A percentile compares a stretch with the other conserved stretches of the same genome.
Conservation (phyloP, 1,140 invertebrate species). For the Neodiprion virginianus region DNA sequence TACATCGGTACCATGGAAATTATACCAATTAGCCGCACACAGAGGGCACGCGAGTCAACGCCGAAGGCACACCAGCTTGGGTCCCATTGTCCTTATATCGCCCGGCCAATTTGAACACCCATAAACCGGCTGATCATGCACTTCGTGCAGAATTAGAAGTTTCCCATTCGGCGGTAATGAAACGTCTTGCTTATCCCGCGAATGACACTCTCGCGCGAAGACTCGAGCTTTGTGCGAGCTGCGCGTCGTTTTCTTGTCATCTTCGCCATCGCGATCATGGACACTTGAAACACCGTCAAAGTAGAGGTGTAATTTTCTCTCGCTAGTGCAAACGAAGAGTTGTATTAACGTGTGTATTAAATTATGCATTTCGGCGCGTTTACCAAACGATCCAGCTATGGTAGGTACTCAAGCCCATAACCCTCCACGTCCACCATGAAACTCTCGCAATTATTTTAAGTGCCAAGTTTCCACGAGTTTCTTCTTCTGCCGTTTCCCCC, state of each 20-base stretch:
- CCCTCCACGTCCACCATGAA: neutral
- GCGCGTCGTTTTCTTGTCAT: constrained; percentile 30
- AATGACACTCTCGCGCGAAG: neutral
- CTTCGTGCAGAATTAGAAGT: constrained; percentile 5
- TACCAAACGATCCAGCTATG: no score
- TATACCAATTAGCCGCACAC: constrained; percentile 43
- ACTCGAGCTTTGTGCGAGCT: constrained; percentile 50
- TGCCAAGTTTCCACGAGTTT: neutral
- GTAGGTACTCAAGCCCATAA: no score
- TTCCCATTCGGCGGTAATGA: neutral
- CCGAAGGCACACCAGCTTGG: neutral
- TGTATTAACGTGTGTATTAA: neutral
- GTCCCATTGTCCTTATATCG: constrained; percentile 4
- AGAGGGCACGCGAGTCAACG: constrained; percentile 9
- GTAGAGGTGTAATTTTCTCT: no score
- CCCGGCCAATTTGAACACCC: neutral
- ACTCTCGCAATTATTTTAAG: neutral
- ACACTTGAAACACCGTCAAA: no score
- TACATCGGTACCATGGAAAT: constrained; percentile 45
- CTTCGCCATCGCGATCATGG: no score
- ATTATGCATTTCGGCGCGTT: neutral
- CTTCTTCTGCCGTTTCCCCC: neutral
- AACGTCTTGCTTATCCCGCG: neutral
- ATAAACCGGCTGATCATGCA: neutral
- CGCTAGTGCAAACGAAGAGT: no score